A percentile compares a stretch with the other conserved stretches of the same genome.
phyloP scores from a whole-genome alignment of 2,113 vertebrate species.

The Macrotus californicus region DNA sequence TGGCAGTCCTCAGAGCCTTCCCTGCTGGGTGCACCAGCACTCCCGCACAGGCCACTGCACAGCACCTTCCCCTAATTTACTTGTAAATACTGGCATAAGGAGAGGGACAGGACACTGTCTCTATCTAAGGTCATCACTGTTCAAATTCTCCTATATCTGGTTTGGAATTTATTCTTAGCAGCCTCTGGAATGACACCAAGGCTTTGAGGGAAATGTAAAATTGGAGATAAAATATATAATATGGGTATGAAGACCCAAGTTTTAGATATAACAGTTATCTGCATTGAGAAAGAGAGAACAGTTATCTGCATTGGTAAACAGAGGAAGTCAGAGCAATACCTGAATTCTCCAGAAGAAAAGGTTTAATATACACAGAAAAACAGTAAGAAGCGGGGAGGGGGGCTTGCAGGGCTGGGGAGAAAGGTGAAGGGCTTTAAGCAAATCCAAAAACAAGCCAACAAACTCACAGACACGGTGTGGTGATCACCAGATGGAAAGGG shows the following conservation, averaged over 20 bases:
- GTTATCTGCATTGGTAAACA: neutral
- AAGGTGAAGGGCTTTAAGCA: no score
- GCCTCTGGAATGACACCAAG: neutral
- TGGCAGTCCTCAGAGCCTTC: neutral
- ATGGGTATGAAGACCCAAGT: neutral
- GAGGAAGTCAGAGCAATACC: neutral
- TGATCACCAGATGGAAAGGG: neutral
- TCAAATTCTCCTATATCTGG: neutral
- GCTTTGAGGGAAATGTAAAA: constrained; percentile 7
- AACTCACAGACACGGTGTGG: neutral
- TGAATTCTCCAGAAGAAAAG: neutral
- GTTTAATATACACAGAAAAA: neutral
- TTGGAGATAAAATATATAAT: neutral
- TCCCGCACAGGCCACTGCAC: no score
- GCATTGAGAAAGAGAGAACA: neutral
- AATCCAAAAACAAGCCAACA: neutral
- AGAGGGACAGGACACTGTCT: neutral
- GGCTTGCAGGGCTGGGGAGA: neutral
- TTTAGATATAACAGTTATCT: neutral
- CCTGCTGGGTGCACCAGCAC: rapidly evolving
- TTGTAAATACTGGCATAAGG: neutral
- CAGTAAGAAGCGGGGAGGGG: neutral
- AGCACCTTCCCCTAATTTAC: no score
- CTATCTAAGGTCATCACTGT: neutral
- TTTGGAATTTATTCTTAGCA: neutral